These are phyloP conservation scores for Drosophila buzzatii DNA, from an alignment of 2,888 invertebrate genomes.

Conservation along the genomic window DNA sequence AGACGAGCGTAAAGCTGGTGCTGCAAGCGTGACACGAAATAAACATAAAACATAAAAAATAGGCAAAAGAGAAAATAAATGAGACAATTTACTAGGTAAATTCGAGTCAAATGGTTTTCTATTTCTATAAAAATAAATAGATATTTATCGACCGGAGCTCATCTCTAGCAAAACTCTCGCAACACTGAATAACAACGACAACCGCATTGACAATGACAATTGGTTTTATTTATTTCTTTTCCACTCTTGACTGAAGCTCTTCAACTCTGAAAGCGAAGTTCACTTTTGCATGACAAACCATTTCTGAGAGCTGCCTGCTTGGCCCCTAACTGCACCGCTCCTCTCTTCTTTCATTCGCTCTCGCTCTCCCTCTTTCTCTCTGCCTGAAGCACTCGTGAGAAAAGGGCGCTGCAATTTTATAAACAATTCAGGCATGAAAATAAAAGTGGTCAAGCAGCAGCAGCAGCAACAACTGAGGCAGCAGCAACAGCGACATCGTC, in stretches of 20 bases:
- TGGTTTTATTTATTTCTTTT: slow-evolving; percentile 55
- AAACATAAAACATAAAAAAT: neutral
- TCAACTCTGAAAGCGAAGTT: slow-evolving; percentile 63
- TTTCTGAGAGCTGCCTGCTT: slow-evolving; percentile 45
- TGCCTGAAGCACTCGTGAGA: slow-evolving; percentile 9
- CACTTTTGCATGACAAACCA: slow-evolving; percentile 78
- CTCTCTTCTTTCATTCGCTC: neutral
- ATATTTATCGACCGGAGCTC: neutral
- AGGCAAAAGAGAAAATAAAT: no score
- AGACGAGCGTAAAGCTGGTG: slow-evolving; percentile 24
- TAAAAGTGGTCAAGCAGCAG: slow-evolving; percentile 73
- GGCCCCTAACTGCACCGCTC: no score
- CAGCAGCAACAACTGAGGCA: slow-evolving; percentile 24
- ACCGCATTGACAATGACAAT: slow-evolving; percentile 57
- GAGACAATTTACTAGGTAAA: neutral
- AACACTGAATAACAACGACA: slow-evolving; percentile 14
- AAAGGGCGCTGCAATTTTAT: slow-evolving; percentile 57
- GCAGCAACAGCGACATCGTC: slow-evolving; percentile 3
- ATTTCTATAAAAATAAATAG: neutral
- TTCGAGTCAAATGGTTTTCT: neutral
- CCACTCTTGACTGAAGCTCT: slow-evolving; percentile 67
- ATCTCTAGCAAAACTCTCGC: slow-evolving; percentile 3
- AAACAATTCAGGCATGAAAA: slow-evolving; percentile 80
- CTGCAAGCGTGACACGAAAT: neutral
- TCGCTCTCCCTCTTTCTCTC: neutral